Conservation (phyloP, 2,888 invertebrate species). For the Andrena flavipes region DNA sequence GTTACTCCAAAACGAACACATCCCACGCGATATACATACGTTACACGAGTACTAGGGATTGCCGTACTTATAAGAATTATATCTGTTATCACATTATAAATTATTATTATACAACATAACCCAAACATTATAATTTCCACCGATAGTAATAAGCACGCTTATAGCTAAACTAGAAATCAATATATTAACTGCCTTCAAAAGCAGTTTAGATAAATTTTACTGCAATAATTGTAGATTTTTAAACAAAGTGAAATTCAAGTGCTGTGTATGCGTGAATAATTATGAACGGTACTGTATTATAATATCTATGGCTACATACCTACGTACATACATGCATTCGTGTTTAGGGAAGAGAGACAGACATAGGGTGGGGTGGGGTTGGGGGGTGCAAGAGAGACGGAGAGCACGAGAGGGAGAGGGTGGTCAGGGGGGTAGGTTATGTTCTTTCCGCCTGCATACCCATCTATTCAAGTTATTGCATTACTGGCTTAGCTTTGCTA, state of each 20-base stretch:
- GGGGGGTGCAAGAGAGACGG: slow-evolving; percentile 43
- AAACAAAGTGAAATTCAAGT: background rate
- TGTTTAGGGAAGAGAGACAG: slow-evolving; percentile 41
- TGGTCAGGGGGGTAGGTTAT: slow-evolving; percentile 68
- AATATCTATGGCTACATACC: slow-evolving; percentile 42
- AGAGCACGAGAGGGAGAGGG: slow-evolving; percentile 43
- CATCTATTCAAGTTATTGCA: slow-evolving; percentile 83
- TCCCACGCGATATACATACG: no score
- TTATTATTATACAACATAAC: no score
- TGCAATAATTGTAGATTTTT: background rate
- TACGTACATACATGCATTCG: background rate
- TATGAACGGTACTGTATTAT: slow-evolving; percentile 31
- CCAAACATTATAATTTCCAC: no score
- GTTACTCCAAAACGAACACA: no score
- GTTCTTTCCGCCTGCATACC: slow-evolving; percentile 81
- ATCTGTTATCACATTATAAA: no score
- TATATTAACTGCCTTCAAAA: background rate
- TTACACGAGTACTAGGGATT: no score
- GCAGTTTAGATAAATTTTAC: background rate
- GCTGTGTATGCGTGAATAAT: background rate
- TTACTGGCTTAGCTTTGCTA: slow-evolving; percentile 82
- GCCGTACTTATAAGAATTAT: no score
- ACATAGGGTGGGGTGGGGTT: slow-evolving; percentile 25
- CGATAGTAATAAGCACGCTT: no score
- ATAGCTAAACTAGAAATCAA: no score